phyloP scores from a whole-genome alignment of 2,888 invertebrate genomes.

The Caenorhabditis becei region DNA sequence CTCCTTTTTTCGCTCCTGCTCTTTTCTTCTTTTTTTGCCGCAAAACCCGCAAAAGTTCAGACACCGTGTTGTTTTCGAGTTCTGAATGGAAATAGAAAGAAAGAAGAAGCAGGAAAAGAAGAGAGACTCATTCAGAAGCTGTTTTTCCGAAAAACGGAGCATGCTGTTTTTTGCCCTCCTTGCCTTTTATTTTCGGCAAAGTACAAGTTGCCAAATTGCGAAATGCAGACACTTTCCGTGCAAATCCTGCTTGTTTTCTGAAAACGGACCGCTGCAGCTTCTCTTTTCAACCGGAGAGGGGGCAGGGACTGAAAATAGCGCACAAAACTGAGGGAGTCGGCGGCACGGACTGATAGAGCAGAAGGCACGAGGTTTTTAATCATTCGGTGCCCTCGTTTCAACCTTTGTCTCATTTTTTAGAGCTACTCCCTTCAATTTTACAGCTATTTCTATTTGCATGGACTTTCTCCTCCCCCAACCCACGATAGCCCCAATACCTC shows the following conservation, averaged over 20 bases:
- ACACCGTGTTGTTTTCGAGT: conserved; percentile 63
- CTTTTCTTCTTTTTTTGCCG: conserved; percentile 9
- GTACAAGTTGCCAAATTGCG: conserved; percentile 41
- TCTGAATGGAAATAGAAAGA: conserved; percentile 26
- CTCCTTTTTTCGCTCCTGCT: conserved; percentile 28
- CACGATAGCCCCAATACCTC: conserved; percentile 23
- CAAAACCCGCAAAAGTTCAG: conserved; percentile 55
- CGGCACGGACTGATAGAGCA: conserved; percentile 20
- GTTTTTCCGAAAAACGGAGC: conserved; percentile 45
- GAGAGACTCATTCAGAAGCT: conserved; percentile 43
- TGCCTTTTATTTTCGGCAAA: conserved; percentile 30
- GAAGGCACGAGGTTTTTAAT: conserved; percentile 48
- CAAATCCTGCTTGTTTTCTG: conserved; percentile 10
- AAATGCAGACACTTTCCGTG: conserved; percentile 35
- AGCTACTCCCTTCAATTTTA: conserved; percentile 8
- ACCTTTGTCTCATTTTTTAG: conserved; percentile 47
- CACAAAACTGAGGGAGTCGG: not conserved
- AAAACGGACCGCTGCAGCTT: conserved; percentile 4
- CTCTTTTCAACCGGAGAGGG: conserved; percentile 24
- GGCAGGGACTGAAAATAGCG: conserved; percentile 1
- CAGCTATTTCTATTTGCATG: conserved; percentile 52
- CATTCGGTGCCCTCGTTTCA: conserved; percentile 47
- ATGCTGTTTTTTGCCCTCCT: conserved; percentile 50
- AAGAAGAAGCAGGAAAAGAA: conserved; percentile 23
- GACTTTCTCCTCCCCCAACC: conserved; percentile 18